phyloP scores from a whole-genome alignment of 2,113 vertebrate species.

The Aptenodytes forsteri region DNA sequence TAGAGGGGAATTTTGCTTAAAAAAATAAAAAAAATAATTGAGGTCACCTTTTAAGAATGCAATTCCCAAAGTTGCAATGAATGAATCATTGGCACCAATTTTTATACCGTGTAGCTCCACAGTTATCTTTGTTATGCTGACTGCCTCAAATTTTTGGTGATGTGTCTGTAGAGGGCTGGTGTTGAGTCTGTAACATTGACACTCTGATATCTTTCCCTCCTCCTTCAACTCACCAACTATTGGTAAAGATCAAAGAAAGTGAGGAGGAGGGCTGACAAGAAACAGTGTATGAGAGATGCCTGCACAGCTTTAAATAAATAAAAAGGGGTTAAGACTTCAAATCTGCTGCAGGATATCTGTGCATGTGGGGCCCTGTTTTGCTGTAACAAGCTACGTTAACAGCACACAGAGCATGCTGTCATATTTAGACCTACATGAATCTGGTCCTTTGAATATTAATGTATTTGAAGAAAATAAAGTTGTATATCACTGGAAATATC shows the following conservation, averaged over 20 bases:
- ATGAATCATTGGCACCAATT: background rate
- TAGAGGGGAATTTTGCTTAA: background rate
- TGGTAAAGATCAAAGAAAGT: conserved; percentile 56
- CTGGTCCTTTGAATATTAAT: background rate
- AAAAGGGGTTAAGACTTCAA: conserved; percentile 47
- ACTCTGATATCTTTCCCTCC: conserved; percentile 8
- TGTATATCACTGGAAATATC: background rate
- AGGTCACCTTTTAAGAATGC: background rate
- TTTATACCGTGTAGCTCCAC: background rate
- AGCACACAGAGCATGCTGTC: background rate
- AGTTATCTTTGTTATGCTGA: conserved; percentile 58
- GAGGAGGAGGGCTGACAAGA: conserved; percentile 45
- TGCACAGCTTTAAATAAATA: conserved; percentile 55
- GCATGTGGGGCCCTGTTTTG: conserved; percentile 17
- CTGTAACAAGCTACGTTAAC: background rate
- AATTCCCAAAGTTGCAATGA: background rate
- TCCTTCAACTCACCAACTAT: conserved; percentile 31
- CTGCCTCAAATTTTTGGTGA: background rate
- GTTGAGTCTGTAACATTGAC: conserved; percentile 45
- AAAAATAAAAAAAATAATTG: background rate
- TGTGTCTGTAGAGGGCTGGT: conserved; percentile 20
- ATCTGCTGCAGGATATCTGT: conserved; percentile 10
- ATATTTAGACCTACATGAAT: background rate
- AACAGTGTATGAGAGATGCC: conserved; percentile 26
- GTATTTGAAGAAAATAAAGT: background rate